Percentiles rank a stretch among this genome's conserved stretches.
phyloP scores from a whole-genome alignment of 2,797 vertebrate genomes.

The Catharus ustulatus region DNA sequence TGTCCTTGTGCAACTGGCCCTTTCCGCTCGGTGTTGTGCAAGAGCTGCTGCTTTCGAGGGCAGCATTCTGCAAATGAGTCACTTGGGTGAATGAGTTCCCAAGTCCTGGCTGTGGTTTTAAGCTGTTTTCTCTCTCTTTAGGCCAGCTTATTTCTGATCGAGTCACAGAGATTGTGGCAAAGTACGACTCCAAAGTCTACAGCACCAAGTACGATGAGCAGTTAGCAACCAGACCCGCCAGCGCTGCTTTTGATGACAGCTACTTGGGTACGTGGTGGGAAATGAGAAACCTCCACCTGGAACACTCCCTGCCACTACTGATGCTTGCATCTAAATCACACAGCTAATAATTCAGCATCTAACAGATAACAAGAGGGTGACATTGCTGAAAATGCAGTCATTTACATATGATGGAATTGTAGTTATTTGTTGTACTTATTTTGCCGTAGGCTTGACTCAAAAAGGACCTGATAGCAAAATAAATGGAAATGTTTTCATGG shows the following conservation, averaged over 20 bases:
- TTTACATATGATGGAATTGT: neutral
- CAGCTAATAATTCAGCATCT: neutral
- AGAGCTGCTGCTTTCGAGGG: neutral
- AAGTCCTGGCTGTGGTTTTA: neutral
- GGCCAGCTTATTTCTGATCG: slow-evolving; percentile 95
- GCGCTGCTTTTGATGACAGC: slow-evolving; percentile 92
- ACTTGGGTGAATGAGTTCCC: neutral
- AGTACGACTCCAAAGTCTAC: slow-evolving; percentile 67
- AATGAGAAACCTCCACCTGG: neutral
- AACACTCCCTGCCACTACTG: neutral
- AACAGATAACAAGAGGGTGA: neutral
- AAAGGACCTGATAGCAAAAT: neutral
- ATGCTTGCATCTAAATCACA: neutral
- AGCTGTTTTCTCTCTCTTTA: slow-evolving; percentile 16
- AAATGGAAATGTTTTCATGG: neutral
- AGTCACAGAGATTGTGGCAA: slow-evolving; percentile 86
- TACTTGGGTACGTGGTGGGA: slow-evolving; percentile 85
- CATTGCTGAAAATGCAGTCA: neutral
- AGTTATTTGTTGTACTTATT: neutral
- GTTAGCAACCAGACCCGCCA: slow-evolving; percentile 85
- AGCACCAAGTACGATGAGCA: slow-evolving; percentile 82
- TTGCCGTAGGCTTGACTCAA: neutral
- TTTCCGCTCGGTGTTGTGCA: rapidly evolving
- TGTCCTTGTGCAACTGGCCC: neutral
- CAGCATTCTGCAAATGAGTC: neutral